A percentile compares a stretch with the other conserved stretches of the same genome.
phyloP scores from a whole-genome alignment of 2,797 vertebrate genomes.

The Macropus fuliginosus region DNA sequence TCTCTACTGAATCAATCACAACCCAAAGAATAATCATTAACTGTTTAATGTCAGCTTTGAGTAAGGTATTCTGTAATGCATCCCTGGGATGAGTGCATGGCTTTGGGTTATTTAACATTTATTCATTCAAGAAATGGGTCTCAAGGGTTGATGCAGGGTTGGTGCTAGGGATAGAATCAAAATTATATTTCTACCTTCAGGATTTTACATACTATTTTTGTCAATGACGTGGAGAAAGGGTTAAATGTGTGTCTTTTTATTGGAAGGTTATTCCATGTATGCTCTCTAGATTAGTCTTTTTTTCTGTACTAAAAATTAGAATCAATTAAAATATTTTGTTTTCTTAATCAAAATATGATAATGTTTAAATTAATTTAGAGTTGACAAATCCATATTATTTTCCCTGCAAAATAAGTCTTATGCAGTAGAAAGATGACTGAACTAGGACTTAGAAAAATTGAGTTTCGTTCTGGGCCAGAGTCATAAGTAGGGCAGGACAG shows the following conservation, averaged over 20 bases:
- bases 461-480: not conserved
- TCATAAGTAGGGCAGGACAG: not conserved
- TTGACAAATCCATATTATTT: not conserved
- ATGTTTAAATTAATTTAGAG: not conserved
- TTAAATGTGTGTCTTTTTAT: not conserved
- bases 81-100: not conserved
- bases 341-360: not conserved
- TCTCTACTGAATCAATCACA: not conserved
- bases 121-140: not conserved
- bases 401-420: not conserved
- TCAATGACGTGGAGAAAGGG: not conserved
- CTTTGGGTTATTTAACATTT: not conserved
- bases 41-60: not conserved
- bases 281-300: not conserved
- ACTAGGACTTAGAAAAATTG: not conserved
- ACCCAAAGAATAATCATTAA: not conserved
- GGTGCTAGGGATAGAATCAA: not conserved
- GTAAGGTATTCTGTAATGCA: too few species aligned
- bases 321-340: not conserved
- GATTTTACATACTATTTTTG: not conserved
- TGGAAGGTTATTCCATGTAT: not conserved
- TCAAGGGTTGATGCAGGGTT: not conserved
- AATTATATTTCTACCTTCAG: not conserved
- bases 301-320: not conserved
- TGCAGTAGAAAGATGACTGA: not conserved